Evolutionary conservation across 2,113 vertebrate genomes (phyloP).

Genomic region (Sebastes fasciatus): DNA sequence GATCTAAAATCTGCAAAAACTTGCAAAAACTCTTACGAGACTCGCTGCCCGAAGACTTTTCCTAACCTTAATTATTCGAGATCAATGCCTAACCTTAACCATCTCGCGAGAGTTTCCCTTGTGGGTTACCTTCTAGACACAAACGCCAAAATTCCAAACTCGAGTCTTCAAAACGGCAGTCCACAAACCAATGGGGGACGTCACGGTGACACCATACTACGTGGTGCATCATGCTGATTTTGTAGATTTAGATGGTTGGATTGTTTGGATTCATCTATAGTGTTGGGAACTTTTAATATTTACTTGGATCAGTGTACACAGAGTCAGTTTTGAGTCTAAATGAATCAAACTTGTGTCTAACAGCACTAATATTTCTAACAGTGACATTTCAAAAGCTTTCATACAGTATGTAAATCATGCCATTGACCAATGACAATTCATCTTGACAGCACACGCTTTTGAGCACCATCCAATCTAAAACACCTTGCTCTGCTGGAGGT

Average conservation of each 20-base stretch:
- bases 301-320: neutral
- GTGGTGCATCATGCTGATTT: neutral
- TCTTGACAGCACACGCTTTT: neutral
- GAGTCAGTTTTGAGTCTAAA: neutral
- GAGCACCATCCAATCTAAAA: neutral
- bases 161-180: no score
- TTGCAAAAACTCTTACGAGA: no score
- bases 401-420: neutral
- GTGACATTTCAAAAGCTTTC: neutral
- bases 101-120: no score
- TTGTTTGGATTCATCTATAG: conserved; percentile 5
- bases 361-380: neutral
- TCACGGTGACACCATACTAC: neutral
- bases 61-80: no score
- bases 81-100: no score
- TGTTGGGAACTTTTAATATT: neutral
- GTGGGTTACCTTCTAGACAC: no score
- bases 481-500: neutral
- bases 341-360: neutral
- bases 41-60: no score
- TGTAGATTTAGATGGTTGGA: neutral
- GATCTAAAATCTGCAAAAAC: no score
- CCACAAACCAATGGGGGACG: no score
- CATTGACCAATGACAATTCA: neutral
- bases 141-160: no score